phyloP scores from a whole-genome alignment of 2,113 vertebrate species.

The Psilopsiagon aurifrons region DNA sequence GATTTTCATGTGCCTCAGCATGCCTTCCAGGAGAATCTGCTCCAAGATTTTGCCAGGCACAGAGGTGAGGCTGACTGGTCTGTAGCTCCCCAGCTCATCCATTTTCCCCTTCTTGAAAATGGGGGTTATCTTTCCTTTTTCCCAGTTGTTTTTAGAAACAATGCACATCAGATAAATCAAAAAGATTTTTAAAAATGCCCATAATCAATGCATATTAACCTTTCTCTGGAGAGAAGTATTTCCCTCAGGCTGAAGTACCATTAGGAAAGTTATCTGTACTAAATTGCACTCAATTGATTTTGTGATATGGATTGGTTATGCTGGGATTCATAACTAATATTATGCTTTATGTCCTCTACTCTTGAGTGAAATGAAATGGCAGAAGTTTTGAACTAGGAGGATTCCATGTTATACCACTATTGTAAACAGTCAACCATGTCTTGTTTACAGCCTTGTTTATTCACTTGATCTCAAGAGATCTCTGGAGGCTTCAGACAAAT shows the following conservation, averaged over 20 bases:
- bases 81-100: too few relatives aligned
- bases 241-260: neutral
- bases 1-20: too few relatives aligned
- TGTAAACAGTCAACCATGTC: neutral
- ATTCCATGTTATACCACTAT: neutral
- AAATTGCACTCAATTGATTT: neutral
- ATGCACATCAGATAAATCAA: neutral
- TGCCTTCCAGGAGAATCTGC: too few relatives aligned
- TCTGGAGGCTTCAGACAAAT: neutral
- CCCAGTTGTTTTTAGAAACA: neutral
- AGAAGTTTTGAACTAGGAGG: neutral
- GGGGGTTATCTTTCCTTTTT: too few relatives aligned
- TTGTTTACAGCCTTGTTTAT: neutral
- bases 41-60: too few relatives aligned
- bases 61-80: too few relatives aligned
- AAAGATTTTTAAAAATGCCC: conserved; percentile 2
- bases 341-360: neutral
- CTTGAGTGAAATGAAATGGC: neutral
- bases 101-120: too few relatives aligned
- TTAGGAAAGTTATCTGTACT: neutral
- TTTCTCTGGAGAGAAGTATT: neutral
- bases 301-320: neutral
- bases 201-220: neutral
- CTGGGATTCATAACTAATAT: neutral
- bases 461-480: neutral